A percentile compares a stretch with the other conserved stretches of the same genome.
Conservation (phyloP, 1,140 invertebrate species). For the Trichogramma pretiosum region DNA sequence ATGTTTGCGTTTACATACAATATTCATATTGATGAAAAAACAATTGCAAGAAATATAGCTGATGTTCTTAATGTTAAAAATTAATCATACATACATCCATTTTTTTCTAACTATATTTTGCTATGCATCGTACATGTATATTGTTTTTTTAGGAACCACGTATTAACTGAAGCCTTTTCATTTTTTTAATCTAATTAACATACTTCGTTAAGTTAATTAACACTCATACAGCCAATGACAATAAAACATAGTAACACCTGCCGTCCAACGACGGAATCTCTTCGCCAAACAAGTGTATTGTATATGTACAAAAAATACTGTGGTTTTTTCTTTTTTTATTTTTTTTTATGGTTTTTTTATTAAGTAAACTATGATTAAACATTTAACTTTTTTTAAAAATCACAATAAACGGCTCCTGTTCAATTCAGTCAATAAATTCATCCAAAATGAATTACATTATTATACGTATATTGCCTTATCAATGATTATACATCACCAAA, state of each 20-base stretch:
- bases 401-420: constrained; percentile 7
- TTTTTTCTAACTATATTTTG: constrained; percentile 15
- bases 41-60: no score
- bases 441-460: constrained; percentile 11
- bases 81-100: no score
- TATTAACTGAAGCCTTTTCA: constrained; percentile 14
- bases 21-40: no score
- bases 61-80: no score
- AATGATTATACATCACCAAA: no score
- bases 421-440: constrained; percentile 9
- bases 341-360: no score
- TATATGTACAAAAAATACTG: constrained; percentile 16
- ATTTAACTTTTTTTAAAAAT: neutral
- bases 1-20: no score
- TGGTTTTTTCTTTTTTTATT: neutral
- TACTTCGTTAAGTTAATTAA: no score
- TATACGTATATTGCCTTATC: neutral
- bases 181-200: constrained; percentile 10
- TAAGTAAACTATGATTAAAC: no score
- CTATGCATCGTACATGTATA: no score
- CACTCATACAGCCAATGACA: no score
- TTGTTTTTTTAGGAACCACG: constrained; percentile 17
- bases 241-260: no score
- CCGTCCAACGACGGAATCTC: constrained; percentile 4
- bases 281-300: constrained; percentile 8